A percentile compares a stretch with the other conserved stretches of the same genome.
Evolutionary conservation across 2,113 vertebrate species (phyloP).

Genomic region (Bujurquina vittata): DNA sequence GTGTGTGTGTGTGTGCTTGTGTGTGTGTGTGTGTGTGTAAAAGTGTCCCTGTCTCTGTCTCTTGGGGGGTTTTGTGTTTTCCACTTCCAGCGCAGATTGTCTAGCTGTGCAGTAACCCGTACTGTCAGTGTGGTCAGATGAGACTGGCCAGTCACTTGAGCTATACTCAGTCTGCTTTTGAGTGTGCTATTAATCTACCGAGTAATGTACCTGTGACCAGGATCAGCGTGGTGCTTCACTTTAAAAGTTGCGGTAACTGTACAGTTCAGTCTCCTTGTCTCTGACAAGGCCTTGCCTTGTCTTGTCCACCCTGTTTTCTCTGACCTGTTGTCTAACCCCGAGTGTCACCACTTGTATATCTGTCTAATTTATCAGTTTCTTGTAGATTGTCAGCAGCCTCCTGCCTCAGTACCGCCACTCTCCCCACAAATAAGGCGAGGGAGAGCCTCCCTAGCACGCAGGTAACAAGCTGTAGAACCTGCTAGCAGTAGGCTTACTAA

Average conservation of each 20-base stretch:
- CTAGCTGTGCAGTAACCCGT: slow-evolving; percentile 21
- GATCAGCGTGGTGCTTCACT: not conserved
- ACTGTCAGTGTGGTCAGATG: slow-evolving; percentile 37
- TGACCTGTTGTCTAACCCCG: slow-evolving; percentile 81
- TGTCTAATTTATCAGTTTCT: slow-evolving; percentile 99
- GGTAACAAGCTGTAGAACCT: slow-evolving; percentile 83
- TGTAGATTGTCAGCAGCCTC: slow-evolving; percentile 99
- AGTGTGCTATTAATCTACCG: not conserved
- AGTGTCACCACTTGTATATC: slow-evolving; percentile 93
- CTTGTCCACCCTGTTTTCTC: slow-evolving; percentile 63
- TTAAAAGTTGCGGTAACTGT: not conserved
- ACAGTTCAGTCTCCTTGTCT: slow-evolving; percentile 15
- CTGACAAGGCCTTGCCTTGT: slow-evolving; percentile 76
- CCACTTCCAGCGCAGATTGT: slow-evolving; percentile 7
- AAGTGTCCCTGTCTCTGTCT: slow-evolving; percentile 33
- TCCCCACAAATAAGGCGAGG: slow-evolving; percentile 93
- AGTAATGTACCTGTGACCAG: not conserved
- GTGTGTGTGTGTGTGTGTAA: slow-evolving; percentile 17
- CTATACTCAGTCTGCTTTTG: not conserved
- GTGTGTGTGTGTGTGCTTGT: slow-evolving; percentile 15
- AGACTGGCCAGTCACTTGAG: slow-evolving; percentile 12
- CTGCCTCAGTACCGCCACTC: slow-evolving; percentile 95
- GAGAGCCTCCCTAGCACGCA: slow-evolving; percentile 86
- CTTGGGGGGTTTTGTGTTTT: slow-evolving; percentile 32
- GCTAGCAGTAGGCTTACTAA: slow-evolving; percentile 21